Conservation (phyloP, 2,113 vertebrate species). For the Petaurus breviceps region DNA sequence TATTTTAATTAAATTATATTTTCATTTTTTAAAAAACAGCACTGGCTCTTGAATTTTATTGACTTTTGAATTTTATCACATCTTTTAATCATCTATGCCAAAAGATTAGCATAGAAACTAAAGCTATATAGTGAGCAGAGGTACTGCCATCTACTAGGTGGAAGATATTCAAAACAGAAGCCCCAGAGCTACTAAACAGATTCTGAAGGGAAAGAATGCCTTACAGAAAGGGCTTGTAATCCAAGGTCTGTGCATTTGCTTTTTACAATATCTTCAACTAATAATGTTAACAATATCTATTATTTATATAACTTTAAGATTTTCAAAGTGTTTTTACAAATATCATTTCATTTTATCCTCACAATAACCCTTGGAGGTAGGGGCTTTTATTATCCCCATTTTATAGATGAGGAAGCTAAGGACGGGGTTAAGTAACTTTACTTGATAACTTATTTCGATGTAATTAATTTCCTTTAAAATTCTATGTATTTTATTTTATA, state of each 20-base stretch:
- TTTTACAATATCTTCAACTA: no score
- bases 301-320: not conserved
- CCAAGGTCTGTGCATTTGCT: not conserved
- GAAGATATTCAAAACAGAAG: not conserved
- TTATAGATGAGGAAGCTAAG: not conserved
- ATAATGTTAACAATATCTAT: not conserved
- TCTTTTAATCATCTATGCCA: not conserved
- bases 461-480: not conserved
- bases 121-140: no score
- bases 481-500: not conserved
- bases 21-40: not conserved
- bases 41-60: not conserved
- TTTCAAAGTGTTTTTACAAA: not conserved
- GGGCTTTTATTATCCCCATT: not conserved
- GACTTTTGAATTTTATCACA: not conserved
- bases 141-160: not conserved
- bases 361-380: not conserved
- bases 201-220: not conserved
- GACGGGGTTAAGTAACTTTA: not conserved
- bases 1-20: not conserved
- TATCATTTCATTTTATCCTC: not conserved
- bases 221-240: not conserved
- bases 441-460: not conserved
- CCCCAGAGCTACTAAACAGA: not conserved
- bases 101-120: not conserved